Percentiles rank a stretch among this genome's conserved stretches.
phyloP scores from a whole-genome alignment of 2,113 vertebrate species.

The Xyliphius kryptos region DNA sequence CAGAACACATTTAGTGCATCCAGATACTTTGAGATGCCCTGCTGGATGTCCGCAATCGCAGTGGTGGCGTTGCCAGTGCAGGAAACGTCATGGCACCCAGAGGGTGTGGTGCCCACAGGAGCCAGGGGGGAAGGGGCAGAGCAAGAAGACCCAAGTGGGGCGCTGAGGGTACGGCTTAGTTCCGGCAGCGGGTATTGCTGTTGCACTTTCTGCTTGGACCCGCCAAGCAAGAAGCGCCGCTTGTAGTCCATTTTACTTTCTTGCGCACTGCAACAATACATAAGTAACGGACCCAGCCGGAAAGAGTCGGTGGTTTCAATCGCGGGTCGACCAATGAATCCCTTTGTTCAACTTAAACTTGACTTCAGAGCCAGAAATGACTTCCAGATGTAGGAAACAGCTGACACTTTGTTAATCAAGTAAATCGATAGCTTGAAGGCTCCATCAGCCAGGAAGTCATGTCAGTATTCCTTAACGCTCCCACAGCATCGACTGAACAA shows the following conservation, averaged over 20 bases:
- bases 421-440: constrained; percentile 72
- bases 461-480: constrained; percentile 66
- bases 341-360: neutral
- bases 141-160: constrained; percentile 76
- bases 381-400: constrained; percentile 32
- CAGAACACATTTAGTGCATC: constrained; percentile 97
- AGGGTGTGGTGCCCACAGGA: constrained; percentile 42
- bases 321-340: neutral
- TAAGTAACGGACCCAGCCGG: constrained; percentile 66
- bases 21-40: constrained; percentile 98
- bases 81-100: constrained; percentile 65
- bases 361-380: neutral
- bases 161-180: constrained; percentile 85
- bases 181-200: constrained; percentile 92
- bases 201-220: constrained; percentile 99
- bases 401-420: constrained; percentile 60
- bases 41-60: constrained; percentile 95
- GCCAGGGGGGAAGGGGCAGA: constrained; percentile 68
- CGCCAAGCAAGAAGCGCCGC: constrained; percentile 99
- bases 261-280: constrained; percentile 98
- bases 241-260: constrained; percentile 99
- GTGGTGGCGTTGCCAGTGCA: constrained; percentile 66
- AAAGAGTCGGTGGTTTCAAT: constrained; percentile 39
- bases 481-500: neutral
- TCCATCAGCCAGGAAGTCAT: constrained; percentile 79